phyloP scores from a whole-genome alignment of 2,113 vertebrate genomes.

The Leucopsar rothschildi region DNA sequence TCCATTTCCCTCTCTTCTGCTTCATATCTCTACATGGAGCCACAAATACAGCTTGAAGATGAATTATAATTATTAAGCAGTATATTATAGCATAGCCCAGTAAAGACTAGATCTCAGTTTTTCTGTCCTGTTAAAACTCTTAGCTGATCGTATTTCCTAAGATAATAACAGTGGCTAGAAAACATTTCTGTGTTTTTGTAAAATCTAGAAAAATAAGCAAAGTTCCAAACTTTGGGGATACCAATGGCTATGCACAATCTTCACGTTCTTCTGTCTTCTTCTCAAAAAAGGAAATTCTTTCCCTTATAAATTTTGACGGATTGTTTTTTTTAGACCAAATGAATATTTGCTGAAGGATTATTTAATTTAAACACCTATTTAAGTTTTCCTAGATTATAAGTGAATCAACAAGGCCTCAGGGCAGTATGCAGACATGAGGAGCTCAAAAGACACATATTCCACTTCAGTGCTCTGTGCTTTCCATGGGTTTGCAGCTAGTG shows the following conservation, averaged over 20 bases:
- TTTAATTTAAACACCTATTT: background rate
- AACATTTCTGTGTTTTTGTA: background rate
- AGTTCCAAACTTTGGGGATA: background rate
- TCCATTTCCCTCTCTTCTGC: background rate
- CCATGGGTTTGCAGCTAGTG: background rate
- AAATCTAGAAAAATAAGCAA: background rate
- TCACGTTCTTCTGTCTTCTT: background rate
- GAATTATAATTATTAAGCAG: background rate
- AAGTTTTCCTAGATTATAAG: background rate
- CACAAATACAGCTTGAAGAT: background rate
- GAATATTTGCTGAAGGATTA: background rate
- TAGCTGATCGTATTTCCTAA: background rate
- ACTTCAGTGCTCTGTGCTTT: background rate
- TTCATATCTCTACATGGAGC: background rate
- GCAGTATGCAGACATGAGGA: background rate
- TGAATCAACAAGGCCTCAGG: background rate
- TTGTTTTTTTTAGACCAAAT: background rate
- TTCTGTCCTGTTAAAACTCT: background rate
- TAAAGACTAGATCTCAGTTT: background rate
- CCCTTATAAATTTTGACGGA: background rate
- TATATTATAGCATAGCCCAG: background rate
- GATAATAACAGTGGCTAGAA: background rate
- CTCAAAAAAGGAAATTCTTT: background rate
- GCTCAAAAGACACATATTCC: background rate
- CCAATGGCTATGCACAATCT: too few species aligned